Conservation (phyloP, 2,113 vertebrate species). For the Hyperoodon ampullatus region DNA sequence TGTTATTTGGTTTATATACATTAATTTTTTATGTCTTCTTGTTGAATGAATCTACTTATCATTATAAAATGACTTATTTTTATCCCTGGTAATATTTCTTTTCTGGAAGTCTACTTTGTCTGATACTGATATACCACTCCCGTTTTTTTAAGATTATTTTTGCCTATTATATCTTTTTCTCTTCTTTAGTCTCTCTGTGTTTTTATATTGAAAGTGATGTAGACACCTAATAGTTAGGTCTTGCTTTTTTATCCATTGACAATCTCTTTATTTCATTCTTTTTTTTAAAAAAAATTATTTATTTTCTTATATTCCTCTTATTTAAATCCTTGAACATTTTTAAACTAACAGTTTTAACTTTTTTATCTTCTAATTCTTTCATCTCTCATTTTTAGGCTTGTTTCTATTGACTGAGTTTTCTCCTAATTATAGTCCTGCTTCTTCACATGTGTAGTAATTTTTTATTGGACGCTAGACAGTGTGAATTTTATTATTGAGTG, state of each 20-base stretch:
- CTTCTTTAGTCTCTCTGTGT: neutral
- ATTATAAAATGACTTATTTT: neutral
- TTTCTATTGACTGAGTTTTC: neutral
- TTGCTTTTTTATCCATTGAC: neutral
- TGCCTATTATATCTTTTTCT: neutral
- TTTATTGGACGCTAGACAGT: neutral
- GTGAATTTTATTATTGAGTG: constrained; percentile 1
- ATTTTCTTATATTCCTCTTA: neutral
- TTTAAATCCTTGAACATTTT: constrained; percentile 22
- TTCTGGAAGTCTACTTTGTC: neutral
- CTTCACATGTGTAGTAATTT: neutral
- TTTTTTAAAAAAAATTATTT: neutral
- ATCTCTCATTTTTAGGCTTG: neutral
- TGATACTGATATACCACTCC: neutral
- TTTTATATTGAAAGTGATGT: neutral
- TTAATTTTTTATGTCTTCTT: neutral
- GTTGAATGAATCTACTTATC: neutral
- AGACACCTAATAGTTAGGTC: neutral
- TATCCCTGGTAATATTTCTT: neutral
- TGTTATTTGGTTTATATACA: neutral
- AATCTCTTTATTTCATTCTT: neutral
- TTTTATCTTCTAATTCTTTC: neutral
- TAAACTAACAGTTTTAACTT: neutral
- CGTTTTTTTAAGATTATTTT: neutral
- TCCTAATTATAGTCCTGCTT: neutral